Evolutionary conservation across 2,888 invertebrate genomes (phyloP).

Genomic region (Lissonota sp.): DNA sequence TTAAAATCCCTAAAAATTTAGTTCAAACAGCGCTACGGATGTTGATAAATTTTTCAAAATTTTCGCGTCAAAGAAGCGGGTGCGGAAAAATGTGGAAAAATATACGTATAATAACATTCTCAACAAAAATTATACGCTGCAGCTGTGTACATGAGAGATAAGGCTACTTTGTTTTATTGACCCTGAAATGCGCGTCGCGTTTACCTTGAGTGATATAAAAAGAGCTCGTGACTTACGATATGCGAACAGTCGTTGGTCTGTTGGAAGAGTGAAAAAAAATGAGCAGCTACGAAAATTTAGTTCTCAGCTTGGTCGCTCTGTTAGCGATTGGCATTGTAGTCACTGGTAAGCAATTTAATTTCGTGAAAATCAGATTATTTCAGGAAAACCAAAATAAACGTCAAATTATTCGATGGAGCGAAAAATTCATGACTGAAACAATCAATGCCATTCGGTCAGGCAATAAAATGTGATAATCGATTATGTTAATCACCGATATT

Average conservation of each 20-base stretch:
- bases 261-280: constrained; percentile 24
- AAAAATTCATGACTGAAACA: too few species aligned
- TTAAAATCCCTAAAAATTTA: too few species aligned
- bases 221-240: constrained; percentile 13
- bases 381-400: too few species aligned
- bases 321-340: constrained; percentile 17
- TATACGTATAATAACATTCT: too few species aligned
- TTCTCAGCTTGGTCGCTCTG: constrained; percentile 21
- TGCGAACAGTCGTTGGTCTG: constrained; percentile 37
- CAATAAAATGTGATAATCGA: not conserved
- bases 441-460: not conserved
- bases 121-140: not conserved
- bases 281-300: constrained; percentile 6
- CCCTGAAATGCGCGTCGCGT: not conserved
- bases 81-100: too few species aligned
- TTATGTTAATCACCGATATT: constrained; percentile 20
- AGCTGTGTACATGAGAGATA: not conserved
- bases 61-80: too few species aligned
- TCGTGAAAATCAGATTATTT: too few species aligned
- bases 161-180: not conserved
- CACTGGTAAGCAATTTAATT: constrained; percentile 36
- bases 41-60: too few species aligned
- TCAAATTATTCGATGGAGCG: too few species aligned
- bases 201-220: constrained; percentile 38
- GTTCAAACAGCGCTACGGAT: too few species aligned